A percentile compares a stretch with the other conserved stretches of the same genome.
These are phyloP conservation scores for Sisor rabdophorus DNA, from an alignment of 2,113 vertebrate genomes.

Conservation along the genomic window DNA sequence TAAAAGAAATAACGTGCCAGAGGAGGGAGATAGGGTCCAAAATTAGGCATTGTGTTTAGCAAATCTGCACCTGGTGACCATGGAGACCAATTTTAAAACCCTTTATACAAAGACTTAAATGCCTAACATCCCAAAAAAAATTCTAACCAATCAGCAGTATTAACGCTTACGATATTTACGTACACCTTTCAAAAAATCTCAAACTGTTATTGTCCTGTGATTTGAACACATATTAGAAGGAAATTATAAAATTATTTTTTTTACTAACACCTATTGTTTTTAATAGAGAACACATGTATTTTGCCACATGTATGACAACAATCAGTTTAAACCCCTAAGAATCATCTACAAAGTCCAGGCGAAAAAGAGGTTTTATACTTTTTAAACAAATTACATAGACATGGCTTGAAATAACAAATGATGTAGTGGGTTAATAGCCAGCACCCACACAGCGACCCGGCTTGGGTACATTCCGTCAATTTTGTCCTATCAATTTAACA, in stretches of 20 bases:
- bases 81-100: slow-evolving; percentile 59
- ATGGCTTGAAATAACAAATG: too few species aligned
- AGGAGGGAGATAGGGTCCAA: slow-evolving; percentile 56
- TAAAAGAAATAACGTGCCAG: slow-evolving; percentile 66
- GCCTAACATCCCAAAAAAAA: slow-evolving; percentile 17
- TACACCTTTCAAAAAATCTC: background rate
- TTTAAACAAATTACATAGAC: too few species aligned
- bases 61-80: slow-evolving; percentile 69
- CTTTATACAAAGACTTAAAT: slow-evolving; percentile 30
- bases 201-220: background rate
- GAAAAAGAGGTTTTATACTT: too few species aligned
- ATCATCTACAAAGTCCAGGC: too few species aligned
- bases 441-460: too few species aligned
- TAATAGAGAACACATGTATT: slow-evolving; percentile 19
- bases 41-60: slow-evolving; percentile 61
- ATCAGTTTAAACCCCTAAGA: background rate
- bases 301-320: background rate
- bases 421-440: too few species aligned
- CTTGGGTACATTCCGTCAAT: too few species aligned
- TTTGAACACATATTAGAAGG: background rate
- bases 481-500: too few species aligned
- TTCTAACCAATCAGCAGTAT: background rate
- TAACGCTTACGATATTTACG: background rate
- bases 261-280: slow-evolving; percentile 5
- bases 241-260: slow-evolving; percentile 7